Evolutionary conservation across 2,888 invertebrate genomes (phyloP).

Genomic region (Myopa tessellatipennis): DNA sequence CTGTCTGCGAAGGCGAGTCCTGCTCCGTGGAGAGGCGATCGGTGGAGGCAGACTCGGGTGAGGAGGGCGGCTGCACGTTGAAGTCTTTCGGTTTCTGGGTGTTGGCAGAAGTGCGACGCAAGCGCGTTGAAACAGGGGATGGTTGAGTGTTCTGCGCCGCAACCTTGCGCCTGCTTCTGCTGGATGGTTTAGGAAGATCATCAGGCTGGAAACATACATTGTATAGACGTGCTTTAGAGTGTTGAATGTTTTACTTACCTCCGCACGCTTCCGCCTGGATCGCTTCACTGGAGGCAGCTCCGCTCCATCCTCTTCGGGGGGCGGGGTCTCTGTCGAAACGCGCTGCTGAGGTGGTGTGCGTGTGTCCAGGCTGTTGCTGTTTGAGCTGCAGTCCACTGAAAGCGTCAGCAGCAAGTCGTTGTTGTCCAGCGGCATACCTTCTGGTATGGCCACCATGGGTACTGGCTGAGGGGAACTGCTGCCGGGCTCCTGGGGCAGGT

Average conservation of each 20-base stretch:
- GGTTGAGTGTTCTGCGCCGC: neutral
- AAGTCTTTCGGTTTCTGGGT: slow-evolving; percentile 25
- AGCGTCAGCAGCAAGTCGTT: slow-evolving; percentile 36
- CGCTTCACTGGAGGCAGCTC: neutral
- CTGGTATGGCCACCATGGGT: slow-evolving; percentile 52
- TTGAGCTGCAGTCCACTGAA: slow-evolving; percentile 50
- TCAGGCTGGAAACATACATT: neutral
- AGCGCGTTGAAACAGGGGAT: neutral
- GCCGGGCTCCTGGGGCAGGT: slow-evolving; percentile 23
- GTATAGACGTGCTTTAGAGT: neutral
- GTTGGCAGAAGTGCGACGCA: slow-evolving; percentile 23
- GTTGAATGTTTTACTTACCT: neutral
- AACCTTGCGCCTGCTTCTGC: neutral
- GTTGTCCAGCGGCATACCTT: slow-evolving; percentile 37
- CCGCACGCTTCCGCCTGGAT: neutral
- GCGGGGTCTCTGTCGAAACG: slow-evolving; percentile 22
- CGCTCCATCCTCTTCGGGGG: slow-evolving; percentile 10
- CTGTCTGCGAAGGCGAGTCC: too few species aligned
- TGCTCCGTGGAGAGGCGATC: neutral
- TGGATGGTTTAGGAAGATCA: neutral
- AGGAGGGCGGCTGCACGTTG: slow-evolving; percentile 27
- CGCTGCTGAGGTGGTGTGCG: slow-evolving; percentile 6
- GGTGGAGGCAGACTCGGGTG: slow-evolving; percentile 32
- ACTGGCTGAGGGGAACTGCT: slow-evolving; percentile 48
- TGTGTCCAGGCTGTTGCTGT: slow-evolving; percentile 50